Percentiles rank a stretch among this genome's conserved stretches.
Conservation (phyloP, 2,113 vertebrate genomes). For the Pelusios castaneus region DNA sequence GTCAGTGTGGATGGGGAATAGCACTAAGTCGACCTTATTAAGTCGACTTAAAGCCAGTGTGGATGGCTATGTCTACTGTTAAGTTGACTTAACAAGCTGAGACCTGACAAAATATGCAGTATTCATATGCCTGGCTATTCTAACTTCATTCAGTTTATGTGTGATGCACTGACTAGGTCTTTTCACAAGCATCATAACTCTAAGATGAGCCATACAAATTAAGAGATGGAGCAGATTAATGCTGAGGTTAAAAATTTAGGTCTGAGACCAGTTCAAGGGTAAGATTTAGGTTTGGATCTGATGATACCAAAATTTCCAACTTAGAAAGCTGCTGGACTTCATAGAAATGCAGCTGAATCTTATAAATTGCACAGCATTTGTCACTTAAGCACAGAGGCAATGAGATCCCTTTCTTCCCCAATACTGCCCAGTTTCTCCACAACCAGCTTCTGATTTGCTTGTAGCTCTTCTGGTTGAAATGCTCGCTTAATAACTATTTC, state of each 20-base stretch:
- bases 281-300: background rate
- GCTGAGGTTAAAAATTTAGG: background rate
- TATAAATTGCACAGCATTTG: background rate
- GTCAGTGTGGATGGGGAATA: too few species aligned
- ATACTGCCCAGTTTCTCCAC: fast-evolving
- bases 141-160: background rate
- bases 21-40: too few species aligned
- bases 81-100: too few species aligned
- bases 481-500: background rate
- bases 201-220: background rate
- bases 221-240: background rate
- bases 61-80: background rate
- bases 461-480: background rate
- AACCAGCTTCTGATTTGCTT: background rate
- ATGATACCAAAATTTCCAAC: conserved; percentile 6
- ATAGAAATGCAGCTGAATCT: background rate
- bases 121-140: background rate
- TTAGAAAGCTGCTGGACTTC: background rate
- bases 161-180: background rate
- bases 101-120: background rate
- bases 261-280: background rate
- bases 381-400: conserved; percentile 55
- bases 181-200: background rate
- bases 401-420: background rate
- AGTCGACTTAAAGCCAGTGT: too few species aligned